phyloP scores from a whole-genome alignment of 2,888 invertebrate genomes.

The Pammene aurita region DNA sequence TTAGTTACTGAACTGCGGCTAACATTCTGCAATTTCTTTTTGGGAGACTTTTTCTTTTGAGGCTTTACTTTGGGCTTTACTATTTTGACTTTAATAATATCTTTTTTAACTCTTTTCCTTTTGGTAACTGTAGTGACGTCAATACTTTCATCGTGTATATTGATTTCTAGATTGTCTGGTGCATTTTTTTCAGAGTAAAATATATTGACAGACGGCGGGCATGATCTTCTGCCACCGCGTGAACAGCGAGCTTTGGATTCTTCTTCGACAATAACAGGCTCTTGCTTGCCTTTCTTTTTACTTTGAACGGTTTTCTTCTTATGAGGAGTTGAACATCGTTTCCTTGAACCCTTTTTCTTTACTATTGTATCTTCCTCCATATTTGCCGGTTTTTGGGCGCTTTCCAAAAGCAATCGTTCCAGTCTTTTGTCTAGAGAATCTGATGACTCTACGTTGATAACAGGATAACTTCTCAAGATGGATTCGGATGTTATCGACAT shows the following conservation, averaged over 20 bases:
- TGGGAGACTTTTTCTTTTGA: conserved; percentile 41
- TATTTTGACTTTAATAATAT: conserved; percentile 76
- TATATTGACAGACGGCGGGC: conserved; percentile 59
- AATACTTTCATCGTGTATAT: conserved; percentile 43
- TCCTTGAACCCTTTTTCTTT: conserved; percentile 52
- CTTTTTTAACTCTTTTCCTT: conserved; percentile 62
- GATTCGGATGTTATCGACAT: conserved; percentile 54
- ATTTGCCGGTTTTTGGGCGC: conserved; percentile 62
- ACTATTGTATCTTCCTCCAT: conserved; percentile 49
- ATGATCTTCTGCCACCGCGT: conserved; percentile 59
- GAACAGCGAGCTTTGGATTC: conserved; percentile 63
- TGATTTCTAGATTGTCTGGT: conserved; percentile 43
- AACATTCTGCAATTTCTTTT: conserved; percentile 25
- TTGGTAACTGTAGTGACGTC: conserved; percentile 42
- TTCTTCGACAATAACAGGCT: conserved; percentile 59
- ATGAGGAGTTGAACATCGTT: conserved; percentile 65
- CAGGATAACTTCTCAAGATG: conserved; percentile 56
- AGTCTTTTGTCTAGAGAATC: conserved; percentile 66
- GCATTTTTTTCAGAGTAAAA: conserved; percentile 45
- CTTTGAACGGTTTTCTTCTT: conserved; percentile 54
- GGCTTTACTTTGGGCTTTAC: conserved; percentile 58
- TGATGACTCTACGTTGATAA: conserved; percentile 57
- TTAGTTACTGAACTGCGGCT: conserved; percentile 52
- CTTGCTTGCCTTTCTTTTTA: conserved; percentile 48
- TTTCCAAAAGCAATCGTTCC: conserved; percentile 66